phyloP scores from a whole-genome alignment of 2,797 vertebrate genomes.

The Hemitrygon akajei region DNA sequence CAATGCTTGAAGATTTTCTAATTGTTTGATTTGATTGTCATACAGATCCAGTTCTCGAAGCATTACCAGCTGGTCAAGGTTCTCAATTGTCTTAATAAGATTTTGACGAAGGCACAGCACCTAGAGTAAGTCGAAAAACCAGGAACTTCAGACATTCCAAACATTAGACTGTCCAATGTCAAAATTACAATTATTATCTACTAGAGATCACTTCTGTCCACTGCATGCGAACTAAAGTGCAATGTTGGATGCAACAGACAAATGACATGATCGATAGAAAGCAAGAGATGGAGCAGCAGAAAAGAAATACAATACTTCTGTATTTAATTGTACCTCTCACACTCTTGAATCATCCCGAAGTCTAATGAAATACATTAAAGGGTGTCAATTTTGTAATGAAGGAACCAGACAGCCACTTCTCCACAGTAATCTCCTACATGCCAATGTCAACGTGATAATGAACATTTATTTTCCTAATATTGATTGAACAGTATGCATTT shows the following conservation, averaged over 20 bases:
- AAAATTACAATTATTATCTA: neutral
- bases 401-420: no score
- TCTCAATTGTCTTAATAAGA: slow-evolving; percentile 90
- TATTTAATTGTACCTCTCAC: no score
- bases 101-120: slow-evolving; percentile 93
- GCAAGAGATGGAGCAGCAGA: neutral
- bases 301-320: no score
- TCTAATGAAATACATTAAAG: no score
- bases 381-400: no score
- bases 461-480: no score
- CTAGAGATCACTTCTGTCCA: neutral
- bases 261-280: neutral
- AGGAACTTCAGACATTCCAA: neutral
- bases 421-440: no score
- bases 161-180: neutral
- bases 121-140: slow-evolving; percentile 54
- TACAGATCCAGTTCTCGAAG: slow-evolving; percentile 88
- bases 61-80: slow-evolving; percentile 74
- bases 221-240: neutral
- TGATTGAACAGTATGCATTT: no score
- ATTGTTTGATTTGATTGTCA: slow-evolving; percentile 91
- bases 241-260: neutral
- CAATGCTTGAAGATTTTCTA: slow-evolving; percentile 83
- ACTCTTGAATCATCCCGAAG: no score
- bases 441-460: no score